Base-by-base conservation (phyloP, 64 coral and sea anemone genomes). In the Platygyra sinensis region DNA sequence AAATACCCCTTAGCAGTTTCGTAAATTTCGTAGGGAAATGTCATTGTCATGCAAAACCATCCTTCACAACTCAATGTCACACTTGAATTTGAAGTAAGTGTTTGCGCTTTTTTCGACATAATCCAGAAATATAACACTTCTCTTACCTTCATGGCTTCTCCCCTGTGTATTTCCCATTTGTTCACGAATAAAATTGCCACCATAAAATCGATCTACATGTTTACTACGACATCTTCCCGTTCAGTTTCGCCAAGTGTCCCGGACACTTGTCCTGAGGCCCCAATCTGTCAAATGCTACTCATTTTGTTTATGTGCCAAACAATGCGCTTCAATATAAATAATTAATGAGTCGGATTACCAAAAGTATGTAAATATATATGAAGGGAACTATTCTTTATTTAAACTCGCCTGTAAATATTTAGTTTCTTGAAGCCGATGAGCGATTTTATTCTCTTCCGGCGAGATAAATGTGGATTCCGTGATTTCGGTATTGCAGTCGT, bases 1-100 rank as follows among this genome's bases (percentile, higher is more conserved):
- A 49, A 33, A 85, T 71, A 51, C 28, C n/a, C 79, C 62, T 13
- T 24, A 52, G 62, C 20, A 27, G 33, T 80, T 79, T 55, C 18
- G 51, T 14, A 25, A 69, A 33, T 80, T 61, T n/a, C n/a, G n/a
- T n/a, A 15, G 63, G 33, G 42, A 33, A 28, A 39, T 85, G 18
- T 33, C 19, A 85, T 85, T 85, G 81, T 85, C 81, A 85, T 85
- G 81, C 81, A 85, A 71, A 85, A 85, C 25, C 71, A 24, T 38
- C 18, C 81, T 63, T 85, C 62, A 85, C 81, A 52, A 52, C 36
- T 85, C 32, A 38, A 10, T 85, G 81, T 85, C 81, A 85, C 81
- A 71, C 81, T 85, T 85, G 62, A 85, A 85, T 85, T 85, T 85
- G 22, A 72, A 85, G 81, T 57, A 57, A 71, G 64, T 85, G 65